These are phyloP conservation scores for Papilio elwesi DNA, from an alignment of 2,888 invertebrate genomes.

Conservation along the genomic window DNA sequence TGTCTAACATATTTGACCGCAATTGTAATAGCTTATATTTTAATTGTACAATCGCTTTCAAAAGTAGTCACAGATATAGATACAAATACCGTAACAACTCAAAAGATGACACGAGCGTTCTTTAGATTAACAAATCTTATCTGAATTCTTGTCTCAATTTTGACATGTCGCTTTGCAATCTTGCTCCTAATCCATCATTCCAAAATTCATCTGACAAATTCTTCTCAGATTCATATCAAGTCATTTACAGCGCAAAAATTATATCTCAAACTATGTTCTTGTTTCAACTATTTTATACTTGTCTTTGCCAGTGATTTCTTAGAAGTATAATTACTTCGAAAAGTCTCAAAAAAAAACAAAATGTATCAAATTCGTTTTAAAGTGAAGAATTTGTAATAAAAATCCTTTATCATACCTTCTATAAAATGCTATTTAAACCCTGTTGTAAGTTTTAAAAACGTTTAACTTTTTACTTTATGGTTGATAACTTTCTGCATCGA, in stretches of 20 bases:
- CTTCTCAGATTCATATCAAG: slow-evolving; percentile 41
- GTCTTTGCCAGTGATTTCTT: neutral
- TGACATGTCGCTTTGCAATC: slow-evolving; percentile 21
- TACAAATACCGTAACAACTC: neutral
- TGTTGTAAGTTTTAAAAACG: too few relatives aligned
- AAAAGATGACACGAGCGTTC: neutral
- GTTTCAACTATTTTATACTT: neutral
- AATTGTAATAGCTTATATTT: neutral
- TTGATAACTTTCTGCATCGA: neutral
- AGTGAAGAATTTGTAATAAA: too few relatives aligned
- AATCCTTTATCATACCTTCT: too few relatives aligned
- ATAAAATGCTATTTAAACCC: too few relatives aligned
- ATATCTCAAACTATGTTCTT: neutral
- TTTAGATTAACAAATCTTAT: slow-evolving; percentile 27
- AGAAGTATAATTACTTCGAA: too few relatives aligned
- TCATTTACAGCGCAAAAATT: slow-evolving; percentile 19
- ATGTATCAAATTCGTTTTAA: too few relatives aligned
- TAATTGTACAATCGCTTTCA: neutral
- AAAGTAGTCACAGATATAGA: neutral
- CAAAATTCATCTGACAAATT: slow-evolving; percentile 33
- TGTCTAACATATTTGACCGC: too few relatives aligned
- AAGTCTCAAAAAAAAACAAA: too few relatives aligned
- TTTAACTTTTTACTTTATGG: too few relatives aligned
- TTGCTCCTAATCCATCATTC: slow-evolving; percentile 30
- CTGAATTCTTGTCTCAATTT: slow-evolving; percentile 1